These are phyloP conservation scores for Chrosomus eos DNA, from an alignment of 2,797 vertebrate species.

Conservation along the genomic window DNA sequence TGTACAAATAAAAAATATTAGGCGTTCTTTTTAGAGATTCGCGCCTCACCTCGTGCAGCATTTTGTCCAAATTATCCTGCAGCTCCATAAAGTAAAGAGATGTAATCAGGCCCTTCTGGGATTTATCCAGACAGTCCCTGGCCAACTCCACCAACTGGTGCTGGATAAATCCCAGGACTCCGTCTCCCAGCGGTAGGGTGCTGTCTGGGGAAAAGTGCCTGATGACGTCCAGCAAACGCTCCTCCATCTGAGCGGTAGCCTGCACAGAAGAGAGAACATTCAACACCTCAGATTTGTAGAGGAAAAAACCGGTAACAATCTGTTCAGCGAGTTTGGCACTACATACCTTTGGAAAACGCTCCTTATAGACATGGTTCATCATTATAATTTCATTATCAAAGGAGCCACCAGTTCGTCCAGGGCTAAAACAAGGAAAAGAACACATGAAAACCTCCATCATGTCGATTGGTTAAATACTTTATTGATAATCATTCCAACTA, in stretches of 20 bases:
- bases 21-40: neutral
- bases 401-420: conserved; percentile 86
- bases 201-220: conserved; percentile 83
- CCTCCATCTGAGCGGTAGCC: conserved; percentile 99
- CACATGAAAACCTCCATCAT: neutral
- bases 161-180: conserved; percentile 96
- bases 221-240: conserved; percentile 89
- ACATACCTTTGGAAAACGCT: conserved; percentile 90
- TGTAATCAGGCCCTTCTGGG: conserved; percentile 91
- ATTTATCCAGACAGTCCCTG: conserved; percentile 95
- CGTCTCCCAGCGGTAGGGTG: conserved; percentile 90
- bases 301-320: neutral
- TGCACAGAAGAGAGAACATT: conserved; percentile 60
- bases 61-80: conserved; percentile 96
- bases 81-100: conserved; percentile 96
- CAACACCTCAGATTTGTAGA: neutral
- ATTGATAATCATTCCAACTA: neutral
- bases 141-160: conserved; percentile 96
- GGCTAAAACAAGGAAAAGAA: conserved; percentile 75
- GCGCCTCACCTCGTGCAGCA: conserved; percentile 88
- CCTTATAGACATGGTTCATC: conserved; percentile 99
- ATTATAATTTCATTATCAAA: conserved; percentile 97
- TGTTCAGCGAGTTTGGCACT: neutral
- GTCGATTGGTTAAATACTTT: neutral
- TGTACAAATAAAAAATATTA: neutral